These are phyloP conservation scores for Lacerta bilineata DNA, from an alignment of 2,797 vertebrate species.

Conservation along the genomic window DNA sequence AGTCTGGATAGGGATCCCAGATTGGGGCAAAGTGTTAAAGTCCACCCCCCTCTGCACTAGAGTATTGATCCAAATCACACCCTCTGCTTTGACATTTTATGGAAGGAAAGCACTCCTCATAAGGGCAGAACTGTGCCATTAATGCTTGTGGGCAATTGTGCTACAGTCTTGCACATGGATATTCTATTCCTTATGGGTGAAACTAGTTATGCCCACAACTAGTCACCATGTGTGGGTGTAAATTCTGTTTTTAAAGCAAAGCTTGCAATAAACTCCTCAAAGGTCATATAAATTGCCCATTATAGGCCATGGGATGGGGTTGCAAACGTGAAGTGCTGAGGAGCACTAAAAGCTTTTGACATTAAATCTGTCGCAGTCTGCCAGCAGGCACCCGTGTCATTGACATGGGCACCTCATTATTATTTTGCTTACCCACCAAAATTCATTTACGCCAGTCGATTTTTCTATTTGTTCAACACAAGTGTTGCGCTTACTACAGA, in stretches of 20 bases:
- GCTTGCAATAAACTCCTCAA: slow-evolving; percentile 9
- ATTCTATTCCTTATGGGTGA: background rate
- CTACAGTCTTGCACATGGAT: background rate
- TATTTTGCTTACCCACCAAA: slow-evolving; percentile 18
- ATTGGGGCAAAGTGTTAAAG: too few relatives aligned
- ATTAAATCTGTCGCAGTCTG: slow-evolving; percentile 27
- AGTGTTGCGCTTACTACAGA: background rate
- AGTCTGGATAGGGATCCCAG: too few relatives aligned
- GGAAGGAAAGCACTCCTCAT: background rate
- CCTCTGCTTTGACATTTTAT: too few relatives aligned
- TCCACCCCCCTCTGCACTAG: too few relatives aligned
- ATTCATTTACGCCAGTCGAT: slow-evolving; percentile 22
- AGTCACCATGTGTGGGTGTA: background rate
- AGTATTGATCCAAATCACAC: too few relatives aligned
- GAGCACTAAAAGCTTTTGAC: slow-evolving; percentile 4
- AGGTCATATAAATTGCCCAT: slow-evolving; percentile 7
- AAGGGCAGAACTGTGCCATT: background rate
- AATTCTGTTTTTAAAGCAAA: background rate
- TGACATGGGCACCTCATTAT: slow-evolving; percentile 1
- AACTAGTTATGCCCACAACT: background rate
- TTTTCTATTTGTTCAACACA: slow-evolving; percentile 24
- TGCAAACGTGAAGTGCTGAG: background rate
- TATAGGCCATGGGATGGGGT: background rate
- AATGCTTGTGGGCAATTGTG: background rate
- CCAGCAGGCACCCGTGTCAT: slow-evolving; percentile 7